Conservation (phyloP, 2,113 vertebrate genomes). For the Daphoenositta chrysoptera region DNA sequence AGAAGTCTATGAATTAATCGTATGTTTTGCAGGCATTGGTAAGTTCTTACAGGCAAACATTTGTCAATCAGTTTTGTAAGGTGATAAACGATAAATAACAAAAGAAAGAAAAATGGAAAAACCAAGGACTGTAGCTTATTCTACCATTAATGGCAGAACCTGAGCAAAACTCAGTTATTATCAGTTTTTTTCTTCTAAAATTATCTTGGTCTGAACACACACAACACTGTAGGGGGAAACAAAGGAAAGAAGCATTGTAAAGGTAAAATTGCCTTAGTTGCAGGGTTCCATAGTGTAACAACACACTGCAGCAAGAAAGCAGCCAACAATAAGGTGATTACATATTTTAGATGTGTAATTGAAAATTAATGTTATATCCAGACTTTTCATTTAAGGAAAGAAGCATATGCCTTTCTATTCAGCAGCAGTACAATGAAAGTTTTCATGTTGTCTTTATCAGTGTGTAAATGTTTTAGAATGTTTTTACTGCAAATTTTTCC, state of each 20-base stretch:
- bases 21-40: background rate
- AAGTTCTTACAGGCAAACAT: background rate
- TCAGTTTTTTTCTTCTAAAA: background rate
- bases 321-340: background rate
- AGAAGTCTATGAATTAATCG: background rate
- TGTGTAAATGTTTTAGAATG: background rate
- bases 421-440: background rate
- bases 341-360: background rate
- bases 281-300: background rate
- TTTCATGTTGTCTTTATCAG: background rate
- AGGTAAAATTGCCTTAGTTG: background rate
- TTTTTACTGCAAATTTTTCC: background rate
- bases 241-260: background rate
- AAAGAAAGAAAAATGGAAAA: background rate
- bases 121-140: background rate
- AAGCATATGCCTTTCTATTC: background rate
- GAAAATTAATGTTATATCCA: background rate
- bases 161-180: background rate
- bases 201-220: background rate
- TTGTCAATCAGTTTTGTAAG: background rate
- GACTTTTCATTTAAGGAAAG: background rate
- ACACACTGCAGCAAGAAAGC: background rate
- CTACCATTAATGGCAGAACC: background rate
- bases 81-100: background rate
- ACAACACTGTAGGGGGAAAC: background rate